Conservation (phyloP, 2,797 vertebrate species). For the Acanthornis magna region DNA sequence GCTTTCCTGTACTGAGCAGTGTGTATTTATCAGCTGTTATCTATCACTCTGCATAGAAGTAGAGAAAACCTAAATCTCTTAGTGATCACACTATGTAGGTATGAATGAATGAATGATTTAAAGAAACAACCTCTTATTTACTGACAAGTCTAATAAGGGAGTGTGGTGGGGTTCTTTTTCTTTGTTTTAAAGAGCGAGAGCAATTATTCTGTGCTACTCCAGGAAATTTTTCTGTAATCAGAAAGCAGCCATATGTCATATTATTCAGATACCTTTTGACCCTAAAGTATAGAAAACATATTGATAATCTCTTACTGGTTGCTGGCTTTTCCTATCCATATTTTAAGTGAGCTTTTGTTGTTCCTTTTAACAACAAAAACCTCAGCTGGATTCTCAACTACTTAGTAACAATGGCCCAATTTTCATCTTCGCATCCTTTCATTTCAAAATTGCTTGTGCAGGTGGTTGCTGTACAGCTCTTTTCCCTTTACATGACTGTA, state of each 20-base stretch:
- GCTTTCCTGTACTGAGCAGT: background rate
- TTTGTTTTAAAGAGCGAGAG: background rate
- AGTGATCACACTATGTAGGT: background rate
- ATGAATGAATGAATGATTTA: background rate
- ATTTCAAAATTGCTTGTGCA: conserved; percentile 71
- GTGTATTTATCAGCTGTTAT: background rate
- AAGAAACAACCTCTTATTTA: background rate
- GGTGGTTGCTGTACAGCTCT: conserved; percentile 64
- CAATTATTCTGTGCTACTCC: background rate
- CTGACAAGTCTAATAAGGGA: background rate
- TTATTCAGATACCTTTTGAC: background rate
- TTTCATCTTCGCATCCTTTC: conserved; percentile 67
- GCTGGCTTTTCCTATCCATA: conserved; percentile 48
- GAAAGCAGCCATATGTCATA: background rate
- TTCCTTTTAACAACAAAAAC: conserved; percentile 34
- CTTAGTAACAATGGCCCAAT: conserved; percentile 72
- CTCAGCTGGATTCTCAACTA: conserved; percentile 72
- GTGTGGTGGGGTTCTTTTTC: fast-evolving
- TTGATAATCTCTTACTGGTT: background rate
- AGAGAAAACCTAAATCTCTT: background rate
- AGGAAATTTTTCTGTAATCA: background rate
- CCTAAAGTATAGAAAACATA: background rate
- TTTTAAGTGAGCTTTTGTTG: conserved; percentile 63
- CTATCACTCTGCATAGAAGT: background rate
- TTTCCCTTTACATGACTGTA: background rate